Conservation (phyloP, 2,888 invertebrate genomes). For the Cetonia aurata region DNA sequence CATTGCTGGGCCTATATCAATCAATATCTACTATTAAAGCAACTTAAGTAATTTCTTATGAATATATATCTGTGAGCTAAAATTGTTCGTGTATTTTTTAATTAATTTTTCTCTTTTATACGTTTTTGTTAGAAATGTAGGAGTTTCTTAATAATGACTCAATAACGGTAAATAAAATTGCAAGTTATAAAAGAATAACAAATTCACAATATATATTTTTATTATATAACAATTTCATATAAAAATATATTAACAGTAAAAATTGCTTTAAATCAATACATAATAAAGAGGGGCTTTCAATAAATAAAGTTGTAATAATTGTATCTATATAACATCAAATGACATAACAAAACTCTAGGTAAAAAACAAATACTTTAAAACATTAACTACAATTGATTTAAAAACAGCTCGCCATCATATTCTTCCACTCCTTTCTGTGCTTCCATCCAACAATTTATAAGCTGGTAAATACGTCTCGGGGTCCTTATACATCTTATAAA, state of each 20-base stretch:
- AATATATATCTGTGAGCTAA: no score
- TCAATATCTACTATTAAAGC: no score
- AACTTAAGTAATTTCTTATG: no score
- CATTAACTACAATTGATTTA: constrained; percentile 37
- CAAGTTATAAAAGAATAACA: neutral
- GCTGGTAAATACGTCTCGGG: constrained; percentile 77
- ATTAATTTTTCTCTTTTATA: no score
- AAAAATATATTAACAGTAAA: constrained; percentile 20
- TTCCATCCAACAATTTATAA: constrained; percentile 74
- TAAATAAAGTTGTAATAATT: constrained; percentile 10
- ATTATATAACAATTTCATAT: neutral
- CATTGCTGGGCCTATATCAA: no score
- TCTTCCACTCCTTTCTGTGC: constrained; percentile 74
- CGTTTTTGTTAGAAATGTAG: no score
- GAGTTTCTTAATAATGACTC: no score
- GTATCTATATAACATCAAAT: neutral
- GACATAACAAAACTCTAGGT: constrained; percentile 20
- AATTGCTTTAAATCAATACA: constrained; percentile 3
- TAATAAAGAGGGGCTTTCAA: constrained; percentile 11
- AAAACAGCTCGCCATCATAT: constrained; percentile 44
- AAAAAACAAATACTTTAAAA: constrained; percentile 12
- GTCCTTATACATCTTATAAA: constrained; percentile 71
- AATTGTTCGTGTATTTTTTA: no score
- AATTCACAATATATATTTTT: no score
- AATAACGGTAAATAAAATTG: neutral